Evolutionary conservation across 2,888 invertebrate genomes (phyloP), one percentile per base, ranked within the genome.

Genomic region (Drosophila niveifrons): DNA sequence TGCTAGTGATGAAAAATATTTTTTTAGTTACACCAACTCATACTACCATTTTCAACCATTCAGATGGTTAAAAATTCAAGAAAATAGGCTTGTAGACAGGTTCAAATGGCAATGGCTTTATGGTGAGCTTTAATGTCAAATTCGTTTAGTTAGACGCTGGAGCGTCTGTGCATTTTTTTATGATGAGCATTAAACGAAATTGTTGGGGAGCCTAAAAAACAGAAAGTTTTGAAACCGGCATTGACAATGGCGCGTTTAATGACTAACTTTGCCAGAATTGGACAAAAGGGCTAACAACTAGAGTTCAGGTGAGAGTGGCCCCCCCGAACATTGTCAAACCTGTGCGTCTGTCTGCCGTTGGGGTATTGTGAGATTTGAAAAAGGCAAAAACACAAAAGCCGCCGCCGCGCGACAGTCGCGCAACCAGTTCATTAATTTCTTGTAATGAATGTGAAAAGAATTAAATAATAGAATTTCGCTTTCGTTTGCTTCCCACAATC

Each of bases 401-500:
- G 23, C 31, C 29, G 29, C 50, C 55, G 57, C 48, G 29, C 50
- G 58, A 61, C 48, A 58, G 47, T 55, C 39, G 39, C 39, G 39
- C 57, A 52, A 48, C 64, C 48, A 56, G 59, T 72, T 81, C 80
- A 82, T 87, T 83, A 82, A 84, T 78, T 78, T 80, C 80, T 66
- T 78, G 85, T 79, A 86, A 88, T 82, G 78, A 86, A 87, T 86
- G 84, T 86, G 76, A 78, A 89, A 88, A 88, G 89, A 90, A 91
- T 90, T 90, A 88, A 90, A 91, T 91, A 90, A 90, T 88, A 91
- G 84, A 90, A 90, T 91, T 91, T 91, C 90, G 82, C 91, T 91
- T 91, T 91, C 90, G 75, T 90, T 91, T 71, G 59, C 66, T 86
- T 77, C 75, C 76, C 80, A 86, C 66, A 63, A 46, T 36, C 57